Evolutionary conservation across 2,797 vertebrate genomes (phyloP), one percentile per base, ranked within the genome.

Genomic region (Gallirallus australis): DNA sequence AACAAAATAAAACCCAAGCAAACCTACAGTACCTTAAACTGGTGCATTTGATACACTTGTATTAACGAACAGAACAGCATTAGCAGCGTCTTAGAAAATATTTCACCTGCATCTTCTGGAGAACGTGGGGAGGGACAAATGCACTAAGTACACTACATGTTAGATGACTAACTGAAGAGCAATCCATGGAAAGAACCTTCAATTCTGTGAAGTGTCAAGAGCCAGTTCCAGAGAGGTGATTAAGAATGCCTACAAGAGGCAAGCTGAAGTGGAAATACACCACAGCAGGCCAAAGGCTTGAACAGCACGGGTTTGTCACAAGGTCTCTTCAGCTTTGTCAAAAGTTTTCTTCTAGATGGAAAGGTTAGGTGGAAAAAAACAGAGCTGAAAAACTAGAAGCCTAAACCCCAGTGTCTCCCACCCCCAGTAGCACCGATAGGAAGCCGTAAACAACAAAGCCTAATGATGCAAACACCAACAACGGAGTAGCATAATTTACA

Each of bases 401-500:
- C 73, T 75, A 35, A 83, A 63, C 54, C 53, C 57, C 42, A 12
- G 28, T 30, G 33, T 27, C 39, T 80, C 60, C 37, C 77, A 52
- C 40, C 33, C 48, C 53, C 33, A 48, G 39, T 1, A 82, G 56
- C 68, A 65, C 53, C 23, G 28, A 82, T 6, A 88, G 45, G n/a
- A 94, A 90, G 64, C 54, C 28, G 40, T 82, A 90, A 94, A 94
- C 81, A 94, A 85, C 89, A 75, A 86, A 85, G 78, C 86, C 60
- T 89, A 96, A 94, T 93, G 91, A 86, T 86, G 93, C 93, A 90
- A 90, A 93, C 35, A 72, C 39, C 84, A 79, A 48, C 81, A 90
- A 47, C 4, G 61, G 73, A 94, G 45, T 6, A 84, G 47, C 57
- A 65, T 87, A 90, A 96, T 93, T 95, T 89, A 92, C 82, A 92